phyloP scores from a whole-genome alignment of 1,140 invertebrate genomes.

The Psilanteris sp. region DNA sequence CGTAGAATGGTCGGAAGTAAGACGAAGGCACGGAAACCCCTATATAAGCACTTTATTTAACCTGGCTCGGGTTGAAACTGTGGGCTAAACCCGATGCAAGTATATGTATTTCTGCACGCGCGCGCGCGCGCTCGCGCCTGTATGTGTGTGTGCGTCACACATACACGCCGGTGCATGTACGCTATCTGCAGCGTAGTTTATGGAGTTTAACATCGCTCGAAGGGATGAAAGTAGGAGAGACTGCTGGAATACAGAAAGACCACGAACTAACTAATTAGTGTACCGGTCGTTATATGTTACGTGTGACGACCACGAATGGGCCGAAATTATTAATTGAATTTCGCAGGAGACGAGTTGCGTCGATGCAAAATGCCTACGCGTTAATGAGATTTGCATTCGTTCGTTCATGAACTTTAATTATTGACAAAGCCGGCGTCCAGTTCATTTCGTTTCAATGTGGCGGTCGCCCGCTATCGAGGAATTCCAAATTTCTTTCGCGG shows the following conservation, averaged over 20 bases:
- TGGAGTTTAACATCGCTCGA: constrained; percentile 56
- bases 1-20: constrained; percentile 52
- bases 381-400: constrained; percentile 40
- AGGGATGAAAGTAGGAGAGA: constrained; percentile 57
- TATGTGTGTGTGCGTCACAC: not conserved
- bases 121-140: not conserved
- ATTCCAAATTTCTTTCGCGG: too few relatives aligned
- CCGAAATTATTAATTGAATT: constrained; percentile 61
- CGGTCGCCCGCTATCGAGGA: too few relatives aligned
- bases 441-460: constrained; percentile 1
- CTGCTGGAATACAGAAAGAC: constrained; percentile 54
- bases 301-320: constrained; percentile 56
- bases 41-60: constrained; percentile 60
- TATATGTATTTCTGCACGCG: constrained; percentile 2
- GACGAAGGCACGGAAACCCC: constrained; percentile 51
- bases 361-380: constrained; percentile 16
- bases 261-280: constrained; percentile 59
- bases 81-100: constrained; percentile 34
- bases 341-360: constrained; percentile 18
- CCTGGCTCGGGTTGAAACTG: constrained; percentile 43
- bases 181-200: constrained; percentile 47
- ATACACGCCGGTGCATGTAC: too few relatives aligned
- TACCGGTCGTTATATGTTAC: constrained; percentile 49
- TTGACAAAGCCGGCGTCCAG: constrained; percentile 11
- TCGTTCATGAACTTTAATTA: constrained; percentile 25